A percentile compares a stretch with the other conserved stretches of the same genome.
These are phyloP conservation scores for Suricata suricatta DNA, from an alignment of 2,113 vertebrate species.

Conservation along the genomic window DNA sequence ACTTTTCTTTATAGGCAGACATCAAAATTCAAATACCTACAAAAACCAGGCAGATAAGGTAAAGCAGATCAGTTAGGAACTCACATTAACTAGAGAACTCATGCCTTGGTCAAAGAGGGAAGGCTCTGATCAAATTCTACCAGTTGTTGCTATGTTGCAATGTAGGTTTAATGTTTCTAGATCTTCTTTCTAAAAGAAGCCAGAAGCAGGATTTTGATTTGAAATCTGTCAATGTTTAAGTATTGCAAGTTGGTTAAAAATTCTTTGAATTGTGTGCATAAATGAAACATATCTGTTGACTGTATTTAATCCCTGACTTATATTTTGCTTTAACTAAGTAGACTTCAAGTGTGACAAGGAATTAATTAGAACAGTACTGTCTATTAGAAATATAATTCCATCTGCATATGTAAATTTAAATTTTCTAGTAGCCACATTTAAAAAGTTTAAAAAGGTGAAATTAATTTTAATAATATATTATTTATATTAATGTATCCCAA, in stretches of 20 bases:
- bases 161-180: not conserved
- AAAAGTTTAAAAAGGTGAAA: not conserved
- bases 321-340: not conserved
- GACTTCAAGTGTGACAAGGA: not conserved
- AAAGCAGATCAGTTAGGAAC: not conserved
- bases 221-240: not conserved
- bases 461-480: not conserved
- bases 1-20: not conserved
- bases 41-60: not conserved
- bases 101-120: not conserved
- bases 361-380: not conserved
- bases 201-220: not conserved
- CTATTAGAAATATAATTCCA: not conserved
- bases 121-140: not conserved
- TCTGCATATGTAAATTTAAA: not conserved
- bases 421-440: not conserved
- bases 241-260: not conserved
- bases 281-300: not conserved
- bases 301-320: not conserved
- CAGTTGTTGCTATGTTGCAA: not conserved
- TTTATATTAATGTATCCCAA: not conserved
- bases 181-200: not conserved
- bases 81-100: not conserved
- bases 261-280: not conserved
- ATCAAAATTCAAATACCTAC: not conserved